Conservation (phyloP, 2,888 invertebrate genomes). For the Frankliniella fusca region DNA sequence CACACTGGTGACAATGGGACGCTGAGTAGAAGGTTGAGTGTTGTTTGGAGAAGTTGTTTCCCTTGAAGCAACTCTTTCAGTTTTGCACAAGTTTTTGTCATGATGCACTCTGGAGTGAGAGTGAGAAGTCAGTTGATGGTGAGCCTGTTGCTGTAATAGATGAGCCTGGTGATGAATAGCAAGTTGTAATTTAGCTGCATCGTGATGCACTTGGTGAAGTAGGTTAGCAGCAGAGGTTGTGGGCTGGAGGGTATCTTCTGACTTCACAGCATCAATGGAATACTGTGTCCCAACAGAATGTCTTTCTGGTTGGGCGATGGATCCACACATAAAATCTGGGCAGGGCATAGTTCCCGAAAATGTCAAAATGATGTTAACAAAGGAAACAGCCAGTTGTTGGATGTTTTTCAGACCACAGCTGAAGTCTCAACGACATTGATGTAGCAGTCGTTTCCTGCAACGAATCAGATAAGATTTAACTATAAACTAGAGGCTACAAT, state of each 20-base stretch:
- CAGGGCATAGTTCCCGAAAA: background rate
- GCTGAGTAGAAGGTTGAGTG: background rate
- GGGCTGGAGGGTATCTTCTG: background rate
- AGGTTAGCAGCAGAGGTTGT: background rate
- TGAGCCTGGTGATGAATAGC: background rate
- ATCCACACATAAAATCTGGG: background rate
- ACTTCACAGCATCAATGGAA: background rate
- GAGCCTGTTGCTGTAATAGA: background rate
- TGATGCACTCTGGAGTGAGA: background rate
- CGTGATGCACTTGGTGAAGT: background rate
- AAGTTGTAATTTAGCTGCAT: background rate
- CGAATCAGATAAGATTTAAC: too few relatives aligned
- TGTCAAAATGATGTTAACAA: background rate
- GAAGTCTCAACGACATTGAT: too few relatives aligned
- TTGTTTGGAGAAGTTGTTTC: background rate
- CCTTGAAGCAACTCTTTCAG: background rate
- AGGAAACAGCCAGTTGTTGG: background rate
- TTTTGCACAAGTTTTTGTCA: background rate
- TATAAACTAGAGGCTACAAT: too few relatives aligned
- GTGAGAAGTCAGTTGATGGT: background rate
- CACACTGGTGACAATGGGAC: background rate
- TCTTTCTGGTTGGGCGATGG: background rate
- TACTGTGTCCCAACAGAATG: constrained; percentile 3
- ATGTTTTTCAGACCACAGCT: too few relatives aligned
- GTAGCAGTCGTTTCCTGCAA: too few relatives aligned